A percentile compares a stretch with the other conserved stretches of the same genome.
Evolutionary conservation across 1,140 invertebrate species (phyloP).

Genomic region (Arion vulgaris): DNA sequence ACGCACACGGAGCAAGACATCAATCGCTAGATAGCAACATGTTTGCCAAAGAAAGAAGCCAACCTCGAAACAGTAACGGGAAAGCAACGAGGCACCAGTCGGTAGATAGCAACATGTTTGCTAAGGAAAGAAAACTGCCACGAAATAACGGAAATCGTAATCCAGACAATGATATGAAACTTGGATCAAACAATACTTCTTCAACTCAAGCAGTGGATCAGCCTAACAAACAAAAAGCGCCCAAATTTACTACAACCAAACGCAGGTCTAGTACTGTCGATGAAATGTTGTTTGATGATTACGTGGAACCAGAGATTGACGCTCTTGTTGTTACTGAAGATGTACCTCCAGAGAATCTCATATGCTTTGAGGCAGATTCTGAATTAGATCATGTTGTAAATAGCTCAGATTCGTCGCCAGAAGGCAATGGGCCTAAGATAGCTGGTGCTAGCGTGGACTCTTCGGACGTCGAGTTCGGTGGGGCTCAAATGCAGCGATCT

Average conservation of each 20-base stretch:
- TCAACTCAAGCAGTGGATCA: neutral
- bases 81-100: slow-evolving; percentile 23
- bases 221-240: slow-evolving; percentile 41
- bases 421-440: slow-evolving; percentile 24
- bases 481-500: slow-evolving; percentile 63
- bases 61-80: no score
- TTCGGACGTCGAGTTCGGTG: slow-evolving; percentile 74
- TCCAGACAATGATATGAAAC: neutral
- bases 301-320: slow-evolving; percentile 53
- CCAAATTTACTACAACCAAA: slow-evolving; percentile 56
- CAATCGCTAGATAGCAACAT: no score
- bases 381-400: slow-evolving; percentile 32
- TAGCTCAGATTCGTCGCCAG: slow-evolving; percentile 37
- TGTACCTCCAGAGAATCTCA: slow-evolving; percentile 61
- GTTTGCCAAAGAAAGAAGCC: no score
- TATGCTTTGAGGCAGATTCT: slow-evolving; percentile 64
- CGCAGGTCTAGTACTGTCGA: slow-evolving; percentile 67
- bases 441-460: slow-evolving; percentile 76
- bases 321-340: slow-evolving; percentile 35
- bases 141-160: neutral
- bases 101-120: slow-evolving; percentile 35
- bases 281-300: slow-evolving; percentile 70
- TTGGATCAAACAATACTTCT: neutral
- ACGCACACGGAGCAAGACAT: slow-evolving; percentile 17
- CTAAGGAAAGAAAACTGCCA: slow-evolving; percentile 8